Base-by-base conservation (phyloP, 2,113 vertebrate species). In the Climacteris rufus region DNA sequence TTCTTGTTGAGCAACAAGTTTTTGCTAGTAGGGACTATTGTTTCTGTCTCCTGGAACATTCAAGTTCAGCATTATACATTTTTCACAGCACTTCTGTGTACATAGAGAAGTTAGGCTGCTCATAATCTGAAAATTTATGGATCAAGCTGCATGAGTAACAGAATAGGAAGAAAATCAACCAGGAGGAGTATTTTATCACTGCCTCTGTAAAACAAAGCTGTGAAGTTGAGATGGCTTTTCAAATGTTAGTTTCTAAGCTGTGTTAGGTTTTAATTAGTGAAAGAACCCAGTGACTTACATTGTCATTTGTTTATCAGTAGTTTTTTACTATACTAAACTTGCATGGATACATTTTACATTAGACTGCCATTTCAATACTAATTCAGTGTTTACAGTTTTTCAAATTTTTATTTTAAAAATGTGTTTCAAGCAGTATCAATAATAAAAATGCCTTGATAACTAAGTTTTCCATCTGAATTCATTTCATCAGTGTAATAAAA, bases 1-100 rank as follows among this genome's bases (percentile, higher is more conserved):
- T 94, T 90, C 69, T 61, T 81, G 39, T 75, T 89, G 39, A 96
- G 77, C 83, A 96, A 87, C 30, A 71, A 64, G 19, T 45, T 96
- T 91, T 91, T 97, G 45, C 79, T 87, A 33, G 27, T 44, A 39
- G 37, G 23, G 64, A 40, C 68, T 87, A 42, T 81, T 95, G 57
- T 86, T 83, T 88, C n/a, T 89, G 0, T 77, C 40, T 91, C 49
- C 15, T 68, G 69, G 79, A 64, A 80, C 25, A n/a, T 37, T 84
- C 25, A 68, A 79, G 7, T 40, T 90, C 24, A 74, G 11, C 9
- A 94, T 95, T 72, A 31, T 65, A 25, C 15, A 28, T 78, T 77
- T 92, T 71, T 59, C 44, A 70, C 24, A 59, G 61, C 44, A 37
- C 15, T 83, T 96, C n/a, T 83, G 7, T 54, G 37, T 59, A 60